Percentiles rank a stretch among this genome's conserved stretches.
Evolutionary conservation across 1,140 invertebrate species (phyloP).

Genomic region (Ceratina australensis): DNA sequence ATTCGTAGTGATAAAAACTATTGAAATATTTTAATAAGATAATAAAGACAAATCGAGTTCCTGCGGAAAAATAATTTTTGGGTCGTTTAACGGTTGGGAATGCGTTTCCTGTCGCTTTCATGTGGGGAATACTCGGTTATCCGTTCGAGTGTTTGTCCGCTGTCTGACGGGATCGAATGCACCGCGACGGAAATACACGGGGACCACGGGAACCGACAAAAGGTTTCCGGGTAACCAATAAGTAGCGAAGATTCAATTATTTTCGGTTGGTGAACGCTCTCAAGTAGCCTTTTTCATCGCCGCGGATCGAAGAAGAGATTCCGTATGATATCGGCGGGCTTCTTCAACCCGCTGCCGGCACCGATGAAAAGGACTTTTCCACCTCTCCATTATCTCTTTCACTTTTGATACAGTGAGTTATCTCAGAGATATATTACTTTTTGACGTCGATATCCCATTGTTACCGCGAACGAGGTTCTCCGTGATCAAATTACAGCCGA

Average conservation of each 20-base stretch:
- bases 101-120: constrained; percentile 9
- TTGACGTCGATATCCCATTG: background rate
- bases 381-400: constrained; percentile 24
- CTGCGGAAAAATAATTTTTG: constrained; percentile 23
- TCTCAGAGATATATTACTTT: constrained; percentile 24
- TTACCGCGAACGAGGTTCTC: constrained; percentile 2
- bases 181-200: background rate
- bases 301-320: constrained; percentile 14
- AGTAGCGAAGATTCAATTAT: constrained; percentile 48
- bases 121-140: constrained; percentile 4
- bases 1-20: no score
- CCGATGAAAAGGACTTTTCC: constrained; percentile 20
- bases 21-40: no score
- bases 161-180: constrained; percentile 12
- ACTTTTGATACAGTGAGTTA: constrained; percentile 17
- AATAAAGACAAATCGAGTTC: no score
- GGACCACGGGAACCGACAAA: constrained; percentile 1
- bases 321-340: constrained; percentile 27
- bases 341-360: background rate
- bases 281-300: constrained; percentile 32
- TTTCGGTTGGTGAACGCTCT: constrained; percentile 37
- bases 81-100: constrained; percentile 21
- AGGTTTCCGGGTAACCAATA: constrained; percentile 28
- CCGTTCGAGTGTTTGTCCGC: constrained; percentile 44
- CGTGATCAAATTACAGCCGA: background rate